A percentile compares a stretch with the other conserved stretches of the same genome.
Evolutionary conservation across 2,113 vertebrate species (phyloP).

Genomic region (Cyphomyrus plagiostoma): DNA sequence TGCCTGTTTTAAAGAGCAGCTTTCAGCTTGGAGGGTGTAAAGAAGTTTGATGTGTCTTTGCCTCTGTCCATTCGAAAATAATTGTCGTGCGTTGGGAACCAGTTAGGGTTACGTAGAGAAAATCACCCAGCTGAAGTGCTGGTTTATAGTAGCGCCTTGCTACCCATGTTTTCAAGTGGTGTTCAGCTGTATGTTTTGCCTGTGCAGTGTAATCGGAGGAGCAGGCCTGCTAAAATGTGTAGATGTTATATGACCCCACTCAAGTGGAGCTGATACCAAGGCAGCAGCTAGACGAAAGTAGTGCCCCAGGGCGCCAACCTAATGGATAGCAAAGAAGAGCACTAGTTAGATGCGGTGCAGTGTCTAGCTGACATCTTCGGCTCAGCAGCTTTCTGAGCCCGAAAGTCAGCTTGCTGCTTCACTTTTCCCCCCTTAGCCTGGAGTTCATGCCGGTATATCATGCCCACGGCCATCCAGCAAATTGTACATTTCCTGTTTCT

Average conservation of each 20-base stretch:
- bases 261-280: background rate
- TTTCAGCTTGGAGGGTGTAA: background rate
- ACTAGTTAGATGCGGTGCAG: background rate
- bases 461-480: background rate
- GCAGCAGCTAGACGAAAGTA: background rate
- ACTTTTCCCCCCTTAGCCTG: background rate
- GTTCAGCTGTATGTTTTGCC: background rate
- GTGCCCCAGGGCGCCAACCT: background rate
- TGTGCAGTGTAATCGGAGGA: background rate
- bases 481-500: background rate
- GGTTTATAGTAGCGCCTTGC: background rate
- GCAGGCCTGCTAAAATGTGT: background rate
- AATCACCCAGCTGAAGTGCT: background rate
- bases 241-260: background rate
- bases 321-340: background rate
- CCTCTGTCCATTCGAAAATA: background rate
- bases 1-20: constrained; percentile 16
- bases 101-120: background rate
- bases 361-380: background rate
- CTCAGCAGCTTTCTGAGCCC: background rate
- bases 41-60: background rate
- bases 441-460: background rate
- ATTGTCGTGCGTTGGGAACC: background rate
- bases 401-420: background rate
- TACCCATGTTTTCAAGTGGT: background rate